These are phyloP conservation scores for Cactoblastis cactorum DNA, from an alignment of 2,888 invertebrate genomes.

Conservation along the genomic window DNA sequence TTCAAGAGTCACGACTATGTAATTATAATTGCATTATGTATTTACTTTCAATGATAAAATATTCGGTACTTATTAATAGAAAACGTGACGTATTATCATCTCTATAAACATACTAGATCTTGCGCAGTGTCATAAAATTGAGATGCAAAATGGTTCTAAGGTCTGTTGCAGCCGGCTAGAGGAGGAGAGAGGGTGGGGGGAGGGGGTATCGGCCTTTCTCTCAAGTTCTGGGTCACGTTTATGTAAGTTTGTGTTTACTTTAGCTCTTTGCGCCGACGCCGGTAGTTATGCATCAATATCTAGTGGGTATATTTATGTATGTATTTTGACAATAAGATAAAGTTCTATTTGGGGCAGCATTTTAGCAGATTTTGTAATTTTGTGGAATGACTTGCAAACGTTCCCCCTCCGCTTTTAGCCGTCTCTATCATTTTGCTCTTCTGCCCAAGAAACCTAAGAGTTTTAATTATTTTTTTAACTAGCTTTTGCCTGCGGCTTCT, in stretches of 20 bases:
- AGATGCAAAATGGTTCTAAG: conserved; percentile 39
- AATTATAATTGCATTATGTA: too few species aligned
- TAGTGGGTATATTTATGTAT: background rate
- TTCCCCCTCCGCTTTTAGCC: too few species aligned
- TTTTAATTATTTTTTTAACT: too few species aligned
- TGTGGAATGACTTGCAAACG: too few species aligned
- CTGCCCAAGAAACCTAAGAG: too few species aligned
- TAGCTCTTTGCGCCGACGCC: conserved; percentile 9
- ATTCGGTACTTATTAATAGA: background rate
- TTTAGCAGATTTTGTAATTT: too few species aligned
- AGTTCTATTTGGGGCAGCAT: background rate
- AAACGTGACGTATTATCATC: conserved; percentile 22
- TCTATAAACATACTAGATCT: conserved; percentile 26
- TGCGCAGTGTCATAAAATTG: conserved; percentile 44
- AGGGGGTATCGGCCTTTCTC: conserved; percentile 66
- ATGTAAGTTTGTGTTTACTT: conserved; percentile 51
- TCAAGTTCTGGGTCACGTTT: conserved; percentile 74
- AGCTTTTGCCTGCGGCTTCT: too few species aligned
- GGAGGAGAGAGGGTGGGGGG: conserved; percentile 18
- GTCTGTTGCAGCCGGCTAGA: conserved; percentile 18
- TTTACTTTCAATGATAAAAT: background rate
- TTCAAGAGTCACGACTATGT: too few species aligned
- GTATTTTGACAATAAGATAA: background rate
- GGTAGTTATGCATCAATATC: background rate
- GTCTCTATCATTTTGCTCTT: too few species aligned